These are phyloP conservation scores for Buceros bicornis DNA, from an alignment of 2,797 vertebrate species.

Conservation along the genomic window DNA sequence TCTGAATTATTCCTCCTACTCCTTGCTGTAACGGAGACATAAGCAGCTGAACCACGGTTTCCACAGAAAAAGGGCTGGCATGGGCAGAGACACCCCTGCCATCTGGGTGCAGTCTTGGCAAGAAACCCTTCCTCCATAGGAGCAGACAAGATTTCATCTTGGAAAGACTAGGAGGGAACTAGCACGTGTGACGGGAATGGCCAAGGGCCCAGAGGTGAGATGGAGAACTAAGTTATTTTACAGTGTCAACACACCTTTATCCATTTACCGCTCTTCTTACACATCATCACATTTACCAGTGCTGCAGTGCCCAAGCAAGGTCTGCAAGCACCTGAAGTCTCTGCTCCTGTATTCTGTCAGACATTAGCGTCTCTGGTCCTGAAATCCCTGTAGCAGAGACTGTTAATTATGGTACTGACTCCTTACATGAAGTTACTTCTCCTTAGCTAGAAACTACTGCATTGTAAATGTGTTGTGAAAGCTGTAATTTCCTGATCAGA, in stretches of 20 bases:
- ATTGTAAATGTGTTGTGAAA: neutral
- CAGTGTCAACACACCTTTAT: neutral
- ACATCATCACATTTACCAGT: neutral
- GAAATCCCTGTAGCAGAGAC: neutral
- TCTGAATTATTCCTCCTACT: neutral
- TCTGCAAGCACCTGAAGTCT: neutral
- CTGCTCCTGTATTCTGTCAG: neutral
- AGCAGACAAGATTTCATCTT: fast-evolving
- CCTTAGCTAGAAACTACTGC: neutral
- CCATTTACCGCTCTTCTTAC: neutral
- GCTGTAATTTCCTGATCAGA: neutral
- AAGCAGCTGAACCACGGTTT: neutral
- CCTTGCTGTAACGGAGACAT: fast-evolving
- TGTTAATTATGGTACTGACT: neutral
- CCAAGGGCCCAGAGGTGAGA: neutral
- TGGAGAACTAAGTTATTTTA: neutral
- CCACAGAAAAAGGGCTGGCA: fast-evolving
- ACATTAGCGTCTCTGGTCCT: fast-evolving
- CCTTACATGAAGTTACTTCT: neutral
- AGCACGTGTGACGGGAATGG: fast-evolving
- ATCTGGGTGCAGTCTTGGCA: fast-evolving
- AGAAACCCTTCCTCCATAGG: fast-evolving
- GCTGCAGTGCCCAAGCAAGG: neutral
- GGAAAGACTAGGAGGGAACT: neutral
- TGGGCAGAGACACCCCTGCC: neutral